Percentiles rank a stretch among this genome's conserved stretches.
Evolutionary conservation across 2,888 invertebrate genomes (phyloP).

Genomic region (Thysanoteuthis rhombus): DNA sequence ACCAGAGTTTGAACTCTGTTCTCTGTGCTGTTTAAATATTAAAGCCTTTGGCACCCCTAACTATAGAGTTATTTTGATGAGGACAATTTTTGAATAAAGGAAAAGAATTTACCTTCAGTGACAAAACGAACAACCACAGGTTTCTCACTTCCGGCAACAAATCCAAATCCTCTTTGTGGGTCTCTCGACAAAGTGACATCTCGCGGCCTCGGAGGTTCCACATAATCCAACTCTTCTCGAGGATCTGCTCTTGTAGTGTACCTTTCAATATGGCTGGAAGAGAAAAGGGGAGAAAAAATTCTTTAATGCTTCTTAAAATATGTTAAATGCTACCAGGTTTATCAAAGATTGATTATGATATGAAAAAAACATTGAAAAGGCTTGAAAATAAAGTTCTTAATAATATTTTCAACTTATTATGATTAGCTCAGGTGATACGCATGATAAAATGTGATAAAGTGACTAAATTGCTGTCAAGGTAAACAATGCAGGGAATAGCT

Average conservation of each 20-base stretch:
- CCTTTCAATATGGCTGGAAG: constrained; percentile 76
- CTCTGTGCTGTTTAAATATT: too few species aligned
- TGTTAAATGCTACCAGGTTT: too few species aligned
- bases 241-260: constrained; percentile 93
- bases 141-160: constrained; percentile 93
- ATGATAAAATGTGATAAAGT: too few species aligned
- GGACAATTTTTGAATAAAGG: background rate
- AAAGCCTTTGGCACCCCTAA: too few species aligned
- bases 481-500: too few species aligned
- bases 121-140: constrained; percentile 86
- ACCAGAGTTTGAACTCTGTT: too few species aligned
- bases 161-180: constrained; percentile 87
- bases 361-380: too few species aligned
- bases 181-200: constrained; percentile 80
- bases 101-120: constrained; percentile 67
- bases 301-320: background rate
- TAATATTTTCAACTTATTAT: too few species aligned
- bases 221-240: constrained; percentile 75
- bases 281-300: background rate
- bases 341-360: too few species aligned
- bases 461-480: too few species aligned
- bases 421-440: too few species aligned
- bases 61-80: background rate
- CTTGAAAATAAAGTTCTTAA: too few species aligned
- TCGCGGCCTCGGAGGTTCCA: constrained; percentile 79